A percentile compares a stretch with the other conserved stretches of the same genome.
Conservation (phyloP, 2,797 vertebrate genomes). For the Hypotaenidia philippensis region DNA sequence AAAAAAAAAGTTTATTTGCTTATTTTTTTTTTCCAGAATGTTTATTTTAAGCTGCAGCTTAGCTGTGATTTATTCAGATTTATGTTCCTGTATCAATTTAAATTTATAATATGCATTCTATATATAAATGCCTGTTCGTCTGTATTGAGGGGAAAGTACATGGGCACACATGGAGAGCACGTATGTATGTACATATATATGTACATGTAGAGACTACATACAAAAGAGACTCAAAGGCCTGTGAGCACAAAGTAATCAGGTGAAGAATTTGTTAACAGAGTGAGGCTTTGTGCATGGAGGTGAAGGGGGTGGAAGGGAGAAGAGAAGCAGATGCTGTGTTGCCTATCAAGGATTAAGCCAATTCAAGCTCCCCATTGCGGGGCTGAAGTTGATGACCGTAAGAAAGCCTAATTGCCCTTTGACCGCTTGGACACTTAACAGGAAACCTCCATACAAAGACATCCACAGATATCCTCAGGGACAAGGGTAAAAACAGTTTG, state of each 20-base stretch:
- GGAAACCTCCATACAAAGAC: background rate
- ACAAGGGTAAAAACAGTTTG: background rate
- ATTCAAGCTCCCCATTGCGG: background rate
- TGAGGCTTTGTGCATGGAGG: background rate
- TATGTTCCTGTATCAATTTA: conserved; percentile 48
- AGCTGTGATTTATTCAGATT: conserved; percentile 70
- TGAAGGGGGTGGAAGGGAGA: background rate
- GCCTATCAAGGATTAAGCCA: background rate
- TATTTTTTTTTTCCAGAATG: conserved; percentile 68
- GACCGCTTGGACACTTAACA: background rate
- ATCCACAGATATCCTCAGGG: background rate
- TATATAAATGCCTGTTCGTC: conserved; percentile 48
- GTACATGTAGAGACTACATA: background rate
- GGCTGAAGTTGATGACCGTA: background rate
- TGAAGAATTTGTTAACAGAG: conserved; percentile 18
- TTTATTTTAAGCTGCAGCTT: conserved; percentile 82
- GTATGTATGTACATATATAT: fast-evolving
- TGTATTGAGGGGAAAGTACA: background rate
- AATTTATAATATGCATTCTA: conserved; percentile 38
- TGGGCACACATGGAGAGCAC: background rate
- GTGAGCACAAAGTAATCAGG: background rate
- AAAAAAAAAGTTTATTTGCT: conserved; percentile 75
- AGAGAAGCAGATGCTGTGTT: conserved; percentile 38
- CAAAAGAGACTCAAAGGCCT: background rate
- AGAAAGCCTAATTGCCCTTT: background rate